Conservation (phyloP, 2,888 invertebrate genomes). For the Morpho achilles region DNA sequence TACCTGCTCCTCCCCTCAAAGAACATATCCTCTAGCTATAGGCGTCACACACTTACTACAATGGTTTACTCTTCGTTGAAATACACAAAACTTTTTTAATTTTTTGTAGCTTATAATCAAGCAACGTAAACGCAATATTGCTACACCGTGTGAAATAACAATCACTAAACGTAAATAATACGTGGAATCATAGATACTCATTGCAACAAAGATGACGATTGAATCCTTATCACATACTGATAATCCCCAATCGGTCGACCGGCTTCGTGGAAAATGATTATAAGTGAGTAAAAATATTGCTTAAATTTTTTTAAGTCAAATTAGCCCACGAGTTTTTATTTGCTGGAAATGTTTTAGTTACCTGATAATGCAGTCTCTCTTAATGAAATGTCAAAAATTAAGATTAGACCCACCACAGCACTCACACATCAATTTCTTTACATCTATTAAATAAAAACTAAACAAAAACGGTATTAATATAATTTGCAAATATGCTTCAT, state of each 20-base stretch:
- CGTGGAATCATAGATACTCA: conserved; percentile 30
- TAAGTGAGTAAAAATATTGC: not conserved
- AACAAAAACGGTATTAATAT: too few species aligned
- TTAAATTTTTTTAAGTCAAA: not conserved
- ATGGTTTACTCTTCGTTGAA: not conserved
- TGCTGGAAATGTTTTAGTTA: too few species aligned
- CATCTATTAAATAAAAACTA: too few species aligned
- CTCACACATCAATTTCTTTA: too few species aligned
- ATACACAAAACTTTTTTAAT: not conserved
- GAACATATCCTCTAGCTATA: conserved; percentile 11
- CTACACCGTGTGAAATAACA: conserved; percentile 3
- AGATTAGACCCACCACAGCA: too few species aligned
- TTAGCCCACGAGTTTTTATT: too few species aligned
- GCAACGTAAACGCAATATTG: conserved; percentile 4
- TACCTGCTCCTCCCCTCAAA: conserved; percentile 28
- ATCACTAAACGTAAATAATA: conserved; percentile 26
- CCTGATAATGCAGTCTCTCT: too few species aligned
- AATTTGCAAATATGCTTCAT: too few species aligned
- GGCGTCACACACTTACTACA: conserved; percentile 3
- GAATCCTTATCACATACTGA: conserved; percentile 37
- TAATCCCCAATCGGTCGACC: conserved; percentile 46
- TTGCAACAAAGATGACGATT: conserved; percentile 50
- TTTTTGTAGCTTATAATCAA: not conserved
- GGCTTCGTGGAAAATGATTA: conserved; percentile 7
- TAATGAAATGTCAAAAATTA: too few species aligned